Percentiles rank a stretch among this genome's conserved stretches.
phyloP scores from a whole-genome alignment of 2,113 vertebrate species.

The Crotalus tigris region DNA sequence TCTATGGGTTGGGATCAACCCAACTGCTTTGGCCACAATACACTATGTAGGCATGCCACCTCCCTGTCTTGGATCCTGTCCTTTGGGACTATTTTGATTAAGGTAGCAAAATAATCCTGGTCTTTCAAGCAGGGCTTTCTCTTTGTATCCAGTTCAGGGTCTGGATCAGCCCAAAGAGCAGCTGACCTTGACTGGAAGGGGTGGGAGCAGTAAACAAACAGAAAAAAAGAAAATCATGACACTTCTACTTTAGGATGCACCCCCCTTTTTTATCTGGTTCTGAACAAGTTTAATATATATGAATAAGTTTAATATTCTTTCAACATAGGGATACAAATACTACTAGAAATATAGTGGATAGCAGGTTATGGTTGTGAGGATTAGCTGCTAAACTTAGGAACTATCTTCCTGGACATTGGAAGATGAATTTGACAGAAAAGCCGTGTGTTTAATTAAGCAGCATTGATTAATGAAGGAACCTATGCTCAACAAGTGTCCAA shows the following conservation, averaged over 20 bases:
- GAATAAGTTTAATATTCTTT: not conserved
- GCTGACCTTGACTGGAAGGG: not conserved
- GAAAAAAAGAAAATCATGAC: not conserved
- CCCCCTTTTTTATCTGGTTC: not conserved
- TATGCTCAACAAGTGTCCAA: not conserved
- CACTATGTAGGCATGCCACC: not conserved
- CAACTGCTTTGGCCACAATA: not conserved
- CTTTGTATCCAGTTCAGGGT: not conserved
- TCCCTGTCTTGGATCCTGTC: not conserved
- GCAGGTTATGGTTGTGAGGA: not conserved
- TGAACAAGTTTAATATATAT: not conserved
- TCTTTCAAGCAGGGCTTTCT: not conserved
- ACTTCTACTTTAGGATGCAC: not conserved
- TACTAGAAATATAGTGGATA: not conserved
- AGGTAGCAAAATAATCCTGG: not conserved
- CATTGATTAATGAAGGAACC: not conserved
- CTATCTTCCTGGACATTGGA: not conserved
- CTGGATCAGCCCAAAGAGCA: not conserved
- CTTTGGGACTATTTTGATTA: not conserved
- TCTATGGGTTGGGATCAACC: not conserved
- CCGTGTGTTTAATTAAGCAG: not conserved
- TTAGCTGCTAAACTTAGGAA: not conserved
- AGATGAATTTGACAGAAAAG: not conserved
- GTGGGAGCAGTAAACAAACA: not conserved
- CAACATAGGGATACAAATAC: not conserved